Percentiles rank a stretch among this genome's conserved stretches.
Conservation (phyloP, 1,140 invertebrate genomes). For the Heliconius nattereri region DNA sequence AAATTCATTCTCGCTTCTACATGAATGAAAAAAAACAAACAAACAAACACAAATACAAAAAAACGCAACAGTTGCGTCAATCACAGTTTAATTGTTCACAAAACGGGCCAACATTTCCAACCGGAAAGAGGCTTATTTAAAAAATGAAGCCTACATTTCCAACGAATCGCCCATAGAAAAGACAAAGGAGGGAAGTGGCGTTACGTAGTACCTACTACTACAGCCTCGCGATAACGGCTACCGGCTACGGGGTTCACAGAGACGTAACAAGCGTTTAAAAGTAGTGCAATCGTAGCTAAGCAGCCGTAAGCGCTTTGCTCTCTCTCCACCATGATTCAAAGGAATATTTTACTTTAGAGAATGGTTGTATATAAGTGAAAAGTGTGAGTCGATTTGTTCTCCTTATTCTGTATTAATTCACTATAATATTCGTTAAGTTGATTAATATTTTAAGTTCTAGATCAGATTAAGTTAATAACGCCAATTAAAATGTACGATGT, state of each 20-base stretch:
- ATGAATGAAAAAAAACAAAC: not conserved
- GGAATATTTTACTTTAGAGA: constrained; percentile 10
- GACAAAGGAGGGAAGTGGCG: constrained; percentile 10
- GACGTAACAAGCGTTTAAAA: constrained; percentile 21
- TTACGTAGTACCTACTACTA: not conserved
- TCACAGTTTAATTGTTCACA: not conserved
- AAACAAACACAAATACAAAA: not conserved
- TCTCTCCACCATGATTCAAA: constrained; percentile 2
- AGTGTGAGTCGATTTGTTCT: not conserved
- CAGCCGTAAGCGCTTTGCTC: constrained; percentile 16
- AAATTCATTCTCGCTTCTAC: not conserved
- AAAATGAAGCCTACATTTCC: constrained; percentile 15
- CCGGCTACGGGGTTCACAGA: constrained; percentile 17
- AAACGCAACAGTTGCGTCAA: not conserved
- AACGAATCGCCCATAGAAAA: not conserved
- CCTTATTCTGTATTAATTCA: not conserved
- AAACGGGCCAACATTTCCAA: not conserved
- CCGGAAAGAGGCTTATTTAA: not conserved
- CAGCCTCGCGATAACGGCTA: constrained; percentile 9
- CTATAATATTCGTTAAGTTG: not conserved
- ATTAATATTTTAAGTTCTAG: not conserved
- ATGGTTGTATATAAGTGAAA: not conserved
- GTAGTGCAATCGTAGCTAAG: constrained; percentile 20
- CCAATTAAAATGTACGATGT: not conserved
- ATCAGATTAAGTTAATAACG: not conserved